Evolutionary conservation across 2,888 invertebrate genomes (phyloP), one percentile per base, ranked within the genome.

Genomic region (Schizotus pectinicornis): DNA sequence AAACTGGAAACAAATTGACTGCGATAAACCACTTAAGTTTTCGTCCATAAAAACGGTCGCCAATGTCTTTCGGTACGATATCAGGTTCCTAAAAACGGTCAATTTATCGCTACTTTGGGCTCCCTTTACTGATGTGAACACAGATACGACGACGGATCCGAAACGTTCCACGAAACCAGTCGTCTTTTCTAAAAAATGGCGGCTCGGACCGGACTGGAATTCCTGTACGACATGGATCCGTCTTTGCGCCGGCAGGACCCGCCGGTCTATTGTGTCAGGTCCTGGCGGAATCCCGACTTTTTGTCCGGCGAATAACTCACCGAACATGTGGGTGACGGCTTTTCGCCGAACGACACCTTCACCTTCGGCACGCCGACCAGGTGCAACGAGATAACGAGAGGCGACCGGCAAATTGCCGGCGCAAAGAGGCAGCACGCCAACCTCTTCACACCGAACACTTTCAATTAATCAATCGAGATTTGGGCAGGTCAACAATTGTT

Each of bases 31-130:
- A 67, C 68, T 69, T 70, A 67, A 60, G 35, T 58, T 53, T 59
- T 51, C 56, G 54, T 52, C 49, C 37, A 59, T 59, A 58, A 59
- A 61, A 61, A 65, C 57, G 58, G 64, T 65, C 62, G 58, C 56
- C 59, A 57, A 54, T 52, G 57, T 56, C 59, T 57, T 60, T 57
- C 61, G 63, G 62, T 55, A 61, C 43, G 61, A 54, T 68, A 68
- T 70, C 69, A 42, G 65, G 70, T 68, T 65, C 63, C 64, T 69
- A 70, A 66, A 70, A 71, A 71, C 71, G 68, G 65, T 70, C 70
- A 71, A 73, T 71, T 73, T 73, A 73, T 73, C 61, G 71, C 73
- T 73, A 73, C 73, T 73, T 69, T 51, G 64, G 68, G 70, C 69
- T 71, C 62, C 71, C 67, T 71, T 61, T 57, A 63, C 46, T 51